Percentiles rank a stretch among this genome's conserved stretches.
These are phyloP conservation scores for Cyrtorhinus lividipennis DNA, from an alignment of 1,140 invertebrate genomes.

Conservation along the genomic window DNA sequence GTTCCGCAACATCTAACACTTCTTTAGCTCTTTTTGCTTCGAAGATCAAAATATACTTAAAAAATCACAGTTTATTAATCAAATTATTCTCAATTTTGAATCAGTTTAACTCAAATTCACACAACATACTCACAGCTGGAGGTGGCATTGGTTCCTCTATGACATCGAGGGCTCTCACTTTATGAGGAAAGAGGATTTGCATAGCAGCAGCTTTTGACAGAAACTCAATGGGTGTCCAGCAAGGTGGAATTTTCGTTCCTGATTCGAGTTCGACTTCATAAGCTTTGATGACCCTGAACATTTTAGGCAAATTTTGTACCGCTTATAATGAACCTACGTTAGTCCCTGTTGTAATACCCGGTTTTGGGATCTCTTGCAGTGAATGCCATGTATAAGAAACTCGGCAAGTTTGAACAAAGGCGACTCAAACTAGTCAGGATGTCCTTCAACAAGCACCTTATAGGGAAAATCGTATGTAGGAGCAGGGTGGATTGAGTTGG, in stretches of 20 bases:
- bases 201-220: constrained; percentile 23
- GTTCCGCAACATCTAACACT: constrained; percentile 22
- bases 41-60: constrained; percentile 26
- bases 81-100: too few relatives aligned
- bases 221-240: constrained; percentile 25
- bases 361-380: too few relatives aligned
- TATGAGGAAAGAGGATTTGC: constrained; percentile 23
- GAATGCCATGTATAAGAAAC: too few relatives aligned
- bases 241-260: constrained; percentile 18
- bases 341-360: too few relatives aligned
- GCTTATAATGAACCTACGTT: too few relatives aligned
- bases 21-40: constrained; percentile 24
- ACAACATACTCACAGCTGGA: constrained; percentile 18
- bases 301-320: too few relatives aligned
- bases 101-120: not conserved
- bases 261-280: not conserved
- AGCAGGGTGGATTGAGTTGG: too few relatives aligned
- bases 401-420: too few relatives aligned
- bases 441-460: too few relatives aligned
- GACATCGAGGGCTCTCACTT: constrained; percentile 14
- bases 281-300: not conserved
- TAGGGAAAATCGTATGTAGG: too few relatives aligned
- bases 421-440: too few relatives aligned
- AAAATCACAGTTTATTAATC: constrained; percentile 3
- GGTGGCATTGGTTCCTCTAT: constrained; percentile 20